These are phyloP conservation scores for Rambutsinella grinnellia DNA, from an alignment of 2,888 invertebrate genomes.

Conservation along the genomic window DNA sequence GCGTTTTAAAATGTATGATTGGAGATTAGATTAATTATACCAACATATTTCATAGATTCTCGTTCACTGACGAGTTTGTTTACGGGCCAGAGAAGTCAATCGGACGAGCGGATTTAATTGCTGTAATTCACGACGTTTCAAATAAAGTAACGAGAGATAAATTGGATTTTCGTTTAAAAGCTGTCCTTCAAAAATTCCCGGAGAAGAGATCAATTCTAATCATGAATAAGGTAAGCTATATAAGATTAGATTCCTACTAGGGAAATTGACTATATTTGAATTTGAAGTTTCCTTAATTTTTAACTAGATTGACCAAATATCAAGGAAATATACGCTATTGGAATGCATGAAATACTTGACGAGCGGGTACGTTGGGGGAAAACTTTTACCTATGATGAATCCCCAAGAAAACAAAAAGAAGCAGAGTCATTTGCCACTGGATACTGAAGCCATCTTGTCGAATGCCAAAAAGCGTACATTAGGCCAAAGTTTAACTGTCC, in stretches of 20 bases:
- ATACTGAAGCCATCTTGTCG: constrained; percentile 41
- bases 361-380: constrained; percentile 69
- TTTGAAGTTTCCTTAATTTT: background rate
- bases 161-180: constrained; percentile 79
- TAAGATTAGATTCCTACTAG: background rate
- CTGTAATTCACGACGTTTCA: constrained; percentile 88
- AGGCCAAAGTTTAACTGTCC: no score
- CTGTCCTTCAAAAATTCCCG: constrained; percentile 77
- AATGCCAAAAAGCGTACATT: constrained; percentile 44
- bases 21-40: background rate
- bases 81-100: constrained; percentile 76
- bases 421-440: constrained; percentile 27
- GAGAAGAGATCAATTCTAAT: constrained; percentile 78
- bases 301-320: constrained; percentile 77
- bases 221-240: constrained; percentile 84
- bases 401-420: constrained; percentile 25
- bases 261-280: no score
- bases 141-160: constrained; percentile 78
- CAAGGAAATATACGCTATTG: constrained; percentile 81
- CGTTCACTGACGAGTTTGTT: constrained; percentile 74
- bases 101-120: constrained; percentile 82
- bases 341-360: constrained; percentile 80
- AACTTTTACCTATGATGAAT: constrained; percentile 40
- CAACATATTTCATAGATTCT: constrained; percentile 70
- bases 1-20: background rate